Conservation (phyloP, 2,888 invertebrate species). For the Drosophila subsilvestris region DNA sequence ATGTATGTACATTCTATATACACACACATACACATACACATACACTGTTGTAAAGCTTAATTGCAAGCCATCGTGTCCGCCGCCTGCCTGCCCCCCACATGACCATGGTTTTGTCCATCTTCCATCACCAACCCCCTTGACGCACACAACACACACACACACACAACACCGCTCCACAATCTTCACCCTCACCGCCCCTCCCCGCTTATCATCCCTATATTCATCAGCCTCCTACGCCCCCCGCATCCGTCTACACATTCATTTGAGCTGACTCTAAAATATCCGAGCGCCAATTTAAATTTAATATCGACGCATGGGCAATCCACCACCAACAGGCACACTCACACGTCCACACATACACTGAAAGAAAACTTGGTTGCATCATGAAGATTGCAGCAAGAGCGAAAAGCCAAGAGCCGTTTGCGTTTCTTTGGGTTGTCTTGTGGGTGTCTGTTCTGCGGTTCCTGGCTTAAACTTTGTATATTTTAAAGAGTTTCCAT, state of each 20-base stretch:
- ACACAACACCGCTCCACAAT: neutral
- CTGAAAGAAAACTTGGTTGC: neutral
- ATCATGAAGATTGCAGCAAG: neutral
- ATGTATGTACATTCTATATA: conserved; percentile 27
- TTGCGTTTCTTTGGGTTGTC: neutral
- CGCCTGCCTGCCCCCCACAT: conserved; percentile 35
- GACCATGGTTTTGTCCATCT: conserved; percentile 22
- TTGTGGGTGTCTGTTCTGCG: too few relatives aligned
- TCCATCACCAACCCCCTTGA: conserved; percentile 9
- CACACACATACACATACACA: conserved; percentile 11
- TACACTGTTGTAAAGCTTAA: conserved; percentile 60
- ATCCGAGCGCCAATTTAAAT: conserved; percentile 80
- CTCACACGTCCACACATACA: conserved; percentile 24
- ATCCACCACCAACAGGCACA: conserved; percentile 62
- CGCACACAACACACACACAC: neutral
- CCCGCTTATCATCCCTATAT: neutral
- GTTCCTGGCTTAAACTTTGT: too few relatives aligned
- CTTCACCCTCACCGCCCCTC: neutral
- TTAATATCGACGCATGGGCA: conserved; percentile 73
- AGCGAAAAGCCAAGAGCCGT: neutral
- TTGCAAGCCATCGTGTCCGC: conserved; percentile 74
- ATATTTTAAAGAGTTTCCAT: too few relatives aligned
- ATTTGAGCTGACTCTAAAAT: conserved; percentile 62
- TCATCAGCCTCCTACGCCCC: neutral
- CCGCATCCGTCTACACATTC: conserved; percentile 1